Base-by-base conservation (phyloP, 2,113 vertebrate species). In the Noctilio leporinus region DNA sequence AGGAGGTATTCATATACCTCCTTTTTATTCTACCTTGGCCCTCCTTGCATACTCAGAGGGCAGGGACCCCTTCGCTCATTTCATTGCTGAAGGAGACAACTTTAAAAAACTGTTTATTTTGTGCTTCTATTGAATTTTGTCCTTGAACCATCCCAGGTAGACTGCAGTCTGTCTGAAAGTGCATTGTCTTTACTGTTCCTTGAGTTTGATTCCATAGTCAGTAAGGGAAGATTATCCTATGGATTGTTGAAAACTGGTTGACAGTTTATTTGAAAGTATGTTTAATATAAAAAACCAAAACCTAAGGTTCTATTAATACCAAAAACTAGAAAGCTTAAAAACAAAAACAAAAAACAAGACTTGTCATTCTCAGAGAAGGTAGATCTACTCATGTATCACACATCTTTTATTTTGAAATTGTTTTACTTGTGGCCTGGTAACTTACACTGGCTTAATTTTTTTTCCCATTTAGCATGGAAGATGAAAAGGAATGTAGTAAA, bases 401-500 rank as follows among this genome's bases (percentile, higher is more conserved):
- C 51, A 91, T 47, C 80, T 40, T 82, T 94, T 81, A 67, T 80
- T 96, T 92, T 83, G 40, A 91, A 75, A 45, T 86, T 84, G 26
- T 86, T 69, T 84, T 64, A 35, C 73, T 86, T 76, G 0, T 73
- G 75, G 62, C 7, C 67, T 76, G 14, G 2, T 12, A n/a, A 65
- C 28, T 59, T 91, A 3, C 0, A 80, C 38, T 96, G 69, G 94
- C 35, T 90, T 64, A 28, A 65, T 57, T 82, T 91, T 93, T 35
- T 57, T 93, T 78, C 47, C 53, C 55, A 59, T 40, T 86, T 91
- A 97, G 97, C 96, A 92, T 96, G 94, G 97, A 97, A 53, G 94
- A 96, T 91, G 94, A 90, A 93, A 96, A 94, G 86, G 98, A 98
- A 96, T 98, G 99, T 96, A 98, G 98, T 95, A 98, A 98, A 98